Conservation (phyloP, 2,797 vertebrate genomes). For the Myiotriccus ornatus region DNA sequence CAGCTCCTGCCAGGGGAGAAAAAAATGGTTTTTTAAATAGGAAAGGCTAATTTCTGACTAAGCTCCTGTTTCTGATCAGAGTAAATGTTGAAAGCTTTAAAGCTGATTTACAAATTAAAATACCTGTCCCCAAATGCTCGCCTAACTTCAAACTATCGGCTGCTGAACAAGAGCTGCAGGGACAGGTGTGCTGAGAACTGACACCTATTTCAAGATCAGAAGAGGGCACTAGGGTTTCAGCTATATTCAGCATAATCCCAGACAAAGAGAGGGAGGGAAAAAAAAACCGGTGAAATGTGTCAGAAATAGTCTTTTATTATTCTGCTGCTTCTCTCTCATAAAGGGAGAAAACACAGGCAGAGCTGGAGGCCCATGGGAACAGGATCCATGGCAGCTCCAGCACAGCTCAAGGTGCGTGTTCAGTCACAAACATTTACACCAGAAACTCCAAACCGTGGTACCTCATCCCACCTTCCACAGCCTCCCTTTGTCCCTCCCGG, state of each 20-base stretch:
- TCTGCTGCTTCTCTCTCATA: neutral
- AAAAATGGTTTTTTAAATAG: neutral
- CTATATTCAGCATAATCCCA: neutral
- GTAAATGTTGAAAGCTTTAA: conserved; percentile 12
- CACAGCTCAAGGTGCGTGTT: neutral
- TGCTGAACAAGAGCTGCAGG: neutral
- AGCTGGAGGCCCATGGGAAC: neutral
- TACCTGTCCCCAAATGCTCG: neutral
- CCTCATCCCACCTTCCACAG: neutral
- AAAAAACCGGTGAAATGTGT: neutral
- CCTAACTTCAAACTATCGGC: neutral
- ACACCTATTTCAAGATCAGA: conserved; percentile 35
- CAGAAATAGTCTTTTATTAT: conserved; percentile 5
- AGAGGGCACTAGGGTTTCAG: conserved; percentile 46
- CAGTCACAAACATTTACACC: neutral
- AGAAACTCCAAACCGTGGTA: neutral
- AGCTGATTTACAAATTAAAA: conserved; percentile 48
- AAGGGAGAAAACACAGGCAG: neutral
- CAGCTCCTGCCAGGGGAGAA: neutral
- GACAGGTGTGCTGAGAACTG: neutral
- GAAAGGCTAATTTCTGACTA: conserved; percentile 15
- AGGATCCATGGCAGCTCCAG: neutral
- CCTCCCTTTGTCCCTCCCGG: neutral
- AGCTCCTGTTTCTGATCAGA: conserved; percentile 32
- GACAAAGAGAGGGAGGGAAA: neutral